A percentile compares a stretch with the other conserved stretches of the same genome.
Conservation (phyloP, 2,888 invertebrate species). For the Stenichneumon culpator region DNA sequence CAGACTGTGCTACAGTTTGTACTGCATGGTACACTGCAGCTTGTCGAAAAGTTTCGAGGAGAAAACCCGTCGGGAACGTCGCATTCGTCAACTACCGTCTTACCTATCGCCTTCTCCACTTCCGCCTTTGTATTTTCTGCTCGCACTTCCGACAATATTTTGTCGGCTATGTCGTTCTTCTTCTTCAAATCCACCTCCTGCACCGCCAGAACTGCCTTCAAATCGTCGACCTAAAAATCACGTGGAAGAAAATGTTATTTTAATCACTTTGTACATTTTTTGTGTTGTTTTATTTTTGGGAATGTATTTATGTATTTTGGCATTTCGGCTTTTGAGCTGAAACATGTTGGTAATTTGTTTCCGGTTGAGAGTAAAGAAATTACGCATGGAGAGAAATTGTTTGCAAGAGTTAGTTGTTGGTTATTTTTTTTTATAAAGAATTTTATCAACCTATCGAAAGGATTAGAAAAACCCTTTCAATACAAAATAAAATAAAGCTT, state of each 20-base stretch:
- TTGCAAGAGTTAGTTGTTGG: too few relatives aligned
- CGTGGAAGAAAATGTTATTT: slow-evolving; percentile 15
- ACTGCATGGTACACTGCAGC: background rate
- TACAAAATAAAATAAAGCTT: background rate
- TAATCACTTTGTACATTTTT: background rate
- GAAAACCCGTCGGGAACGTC: background rate
- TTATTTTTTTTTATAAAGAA: too few relatives aligned
- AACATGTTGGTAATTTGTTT: too few relatives aligned
- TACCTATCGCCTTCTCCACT: slow-evolving; percentile 93
- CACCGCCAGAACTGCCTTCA: slow-evolving; percentile 91
- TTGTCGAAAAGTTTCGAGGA: background rate
- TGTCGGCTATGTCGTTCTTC: slow-evolving; percentile 96
- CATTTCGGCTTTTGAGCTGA: too few relatives aligned
- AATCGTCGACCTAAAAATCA: slow-evolving; percentile 88
- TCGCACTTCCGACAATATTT: slow-evolving; percentile 94
- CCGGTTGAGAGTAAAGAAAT: too few relatives aligned
- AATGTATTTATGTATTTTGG: too few relatives aligned
- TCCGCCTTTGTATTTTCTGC: slow-evolving; percentile 96
- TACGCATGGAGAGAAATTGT: too few relatives aligned
- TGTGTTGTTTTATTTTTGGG: too few relatives aligned
- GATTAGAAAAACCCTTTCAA: slow-evolving; percentile 15
- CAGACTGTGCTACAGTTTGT: background rate
- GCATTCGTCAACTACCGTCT: slow-evolving; percentile 38
- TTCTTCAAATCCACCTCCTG: slow-evolving; percentile 94
- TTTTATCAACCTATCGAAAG: background rate